phyloP scores from a whole-genome alignment of 2,888 invertebrate species.

The Pilophorus perplexus region DNA sequence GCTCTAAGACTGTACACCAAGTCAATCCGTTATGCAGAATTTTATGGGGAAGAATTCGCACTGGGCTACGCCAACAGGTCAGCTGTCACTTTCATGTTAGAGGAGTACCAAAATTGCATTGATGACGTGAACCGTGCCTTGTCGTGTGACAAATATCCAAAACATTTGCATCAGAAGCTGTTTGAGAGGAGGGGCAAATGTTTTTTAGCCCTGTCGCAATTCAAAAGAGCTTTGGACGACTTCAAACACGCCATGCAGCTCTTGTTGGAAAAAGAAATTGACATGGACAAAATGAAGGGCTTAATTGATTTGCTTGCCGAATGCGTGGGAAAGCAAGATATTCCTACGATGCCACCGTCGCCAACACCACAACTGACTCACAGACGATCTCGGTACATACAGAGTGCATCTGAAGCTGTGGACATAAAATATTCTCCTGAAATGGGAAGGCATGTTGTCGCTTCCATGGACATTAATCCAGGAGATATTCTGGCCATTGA shows the following conservation, averaged over 20 bases:
- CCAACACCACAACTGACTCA: constrained; percentile 16
- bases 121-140: constrained; percentile 67
- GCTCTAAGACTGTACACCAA: constrained; percentile 61
- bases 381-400: constrained; percentile 36
- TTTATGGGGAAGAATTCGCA: constrained; percentile 59
- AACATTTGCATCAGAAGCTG: constrained; percentile 62
- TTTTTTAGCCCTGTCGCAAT: background rate
- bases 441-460: constrained; percentile 69
- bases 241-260: background rate
- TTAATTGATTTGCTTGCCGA: too few species aligned
- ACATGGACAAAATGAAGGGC: too few species aligned
- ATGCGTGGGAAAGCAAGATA: too few species aligned
- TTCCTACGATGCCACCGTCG: too few species aligned
- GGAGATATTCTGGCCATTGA: constrained; percentile 76
- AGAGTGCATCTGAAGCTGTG: constrained; percentile 64
- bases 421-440: constrained; percentile 57
- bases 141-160: constrained; percentile 61
- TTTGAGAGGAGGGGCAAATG: constrained; percentile 59
- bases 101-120: constrained; percentile 64
- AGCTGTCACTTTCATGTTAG: constrained; percentile 65
- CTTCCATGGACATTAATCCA: constrained; percentile 64
- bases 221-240: constrained; percentile 1
- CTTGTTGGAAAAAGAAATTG: too few species aligned
- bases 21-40: constrained; percentile 63
- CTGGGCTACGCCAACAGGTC: constrained; percentile 74